Conservation (phyloP, 2,888 invertebrate species). For the Ptycholaimellus sp. region DNA sequence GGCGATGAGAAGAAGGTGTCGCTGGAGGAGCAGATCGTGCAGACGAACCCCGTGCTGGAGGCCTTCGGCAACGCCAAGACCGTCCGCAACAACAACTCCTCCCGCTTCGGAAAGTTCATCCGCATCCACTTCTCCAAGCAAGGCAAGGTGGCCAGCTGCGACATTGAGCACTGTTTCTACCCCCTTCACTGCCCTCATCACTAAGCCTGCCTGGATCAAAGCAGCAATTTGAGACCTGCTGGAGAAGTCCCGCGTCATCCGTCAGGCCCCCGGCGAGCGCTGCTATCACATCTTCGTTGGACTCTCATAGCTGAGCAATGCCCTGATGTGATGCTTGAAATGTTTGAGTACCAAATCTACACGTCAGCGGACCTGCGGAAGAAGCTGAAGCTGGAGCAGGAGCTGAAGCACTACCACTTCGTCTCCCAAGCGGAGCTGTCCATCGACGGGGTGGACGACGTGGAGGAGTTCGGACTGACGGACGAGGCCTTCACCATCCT, state of each 20-base stretch:
- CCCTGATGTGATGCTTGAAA: too few species aligned
- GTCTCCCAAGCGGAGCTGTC: constrained; percentile 75
- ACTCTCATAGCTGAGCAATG: too few species aligned
- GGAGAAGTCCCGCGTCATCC: too few species aligned
- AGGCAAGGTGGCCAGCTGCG: constrained; percentile 98
- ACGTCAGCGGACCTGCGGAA: constrained; percentile 12
- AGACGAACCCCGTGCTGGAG: constrained; percentile 95
- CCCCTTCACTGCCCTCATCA: too few species aligned
- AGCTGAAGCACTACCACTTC: constrained; percentile 71
- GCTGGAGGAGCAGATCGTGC: constrained; percentile 96
- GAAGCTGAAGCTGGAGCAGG: constrained; percentile 40
- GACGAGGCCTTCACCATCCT: constrained; percentile 93
- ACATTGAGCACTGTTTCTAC: constrained; percentile 99
- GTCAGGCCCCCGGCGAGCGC: too few species aligned
- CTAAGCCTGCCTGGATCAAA: too few species aligned
- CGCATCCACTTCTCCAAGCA: constrained; percentile 97
- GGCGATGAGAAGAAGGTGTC: too few species aligned
- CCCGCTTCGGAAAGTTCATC: constrained; percentile 99
- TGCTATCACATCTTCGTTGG: too few species aligned
- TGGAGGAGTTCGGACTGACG: constrained; percentile 47
- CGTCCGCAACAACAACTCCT: constrained; percentile 99
- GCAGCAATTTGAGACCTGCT: too few species aligned
- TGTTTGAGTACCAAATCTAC: too few species aligned
- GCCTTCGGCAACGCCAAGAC: constrained; percentile 99
- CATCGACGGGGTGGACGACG: constrained; percentile 77